Evolutionary conservation across 92 coral and sea anemone genomes (phyloP).

Genomic region (Meandrina meandrites): DNA sequence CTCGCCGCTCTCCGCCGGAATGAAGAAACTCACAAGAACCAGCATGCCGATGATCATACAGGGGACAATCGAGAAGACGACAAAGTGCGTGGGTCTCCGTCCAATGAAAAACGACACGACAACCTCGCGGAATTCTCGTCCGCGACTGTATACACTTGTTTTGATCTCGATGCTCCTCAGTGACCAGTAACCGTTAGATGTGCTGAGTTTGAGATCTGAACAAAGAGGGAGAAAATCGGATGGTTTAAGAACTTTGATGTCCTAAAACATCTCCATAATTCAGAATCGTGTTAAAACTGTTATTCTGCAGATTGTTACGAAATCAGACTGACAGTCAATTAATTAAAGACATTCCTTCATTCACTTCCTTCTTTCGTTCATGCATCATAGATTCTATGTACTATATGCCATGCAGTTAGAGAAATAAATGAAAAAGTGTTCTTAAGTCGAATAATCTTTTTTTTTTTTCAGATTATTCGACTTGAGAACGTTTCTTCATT

Average conservation of each 20-base stretch:
- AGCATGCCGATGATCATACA: slow-evolving; percentile 71
- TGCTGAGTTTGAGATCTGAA: slow-evolving; percentile 32
- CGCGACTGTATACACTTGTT: not conserved
- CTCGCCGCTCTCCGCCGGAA: slow-evolving; percentile 79
- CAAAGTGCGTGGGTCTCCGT: slow-evolving; percentile 55
- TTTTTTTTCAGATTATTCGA: too few species aligned
- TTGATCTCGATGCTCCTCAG: slow-evolving; percentile 16
- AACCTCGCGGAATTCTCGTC: slow-evolving; percentile 12
- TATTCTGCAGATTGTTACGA: too few species aligned
- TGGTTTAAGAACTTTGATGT: too few species aligned
- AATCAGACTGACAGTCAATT: too few species aligned
- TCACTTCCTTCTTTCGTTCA: too few species aligned
- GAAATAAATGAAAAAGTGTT: too few species aligned
- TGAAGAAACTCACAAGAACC: slow-evolving; percentile 72
- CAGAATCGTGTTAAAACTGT: not conserved
- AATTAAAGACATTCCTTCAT: too few species aligned
- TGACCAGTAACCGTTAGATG: slow-evolving; percentile 41
- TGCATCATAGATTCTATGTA: too few species aligned
- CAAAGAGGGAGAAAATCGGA: not conserved
- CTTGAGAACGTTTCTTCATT: too few species aligned
- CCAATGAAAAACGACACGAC: slow-evolving; percentile 25
- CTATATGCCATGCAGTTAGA: too few species aligned
- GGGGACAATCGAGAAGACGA: slow-evolving; percentile 68
- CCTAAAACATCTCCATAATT: not conserved
- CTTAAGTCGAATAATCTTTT: too few species aligned